These are phyloP conservation scores for Pantherophis alleghaniensis DNA, from an alignment of 2,797 vertebrate genomes.

Conservation along the genomic window DNA sequence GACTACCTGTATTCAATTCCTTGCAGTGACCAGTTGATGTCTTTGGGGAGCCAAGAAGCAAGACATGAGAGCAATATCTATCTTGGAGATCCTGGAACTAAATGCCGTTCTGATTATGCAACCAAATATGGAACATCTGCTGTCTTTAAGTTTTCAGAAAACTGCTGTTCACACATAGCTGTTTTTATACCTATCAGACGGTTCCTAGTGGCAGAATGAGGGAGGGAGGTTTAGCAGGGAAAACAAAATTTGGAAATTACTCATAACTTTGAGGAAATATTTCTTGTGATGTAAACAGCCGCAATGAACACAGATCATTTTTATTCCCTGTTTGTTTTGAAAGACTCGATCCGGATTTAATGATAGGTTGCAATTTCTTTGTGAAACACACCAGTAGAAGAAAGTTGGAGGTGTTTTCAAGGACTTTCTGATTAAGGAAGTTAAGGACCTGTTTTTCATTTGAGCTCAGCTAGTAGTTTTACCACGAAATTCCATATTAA, in stretches of 20 bases:
- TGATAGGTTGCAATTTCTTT: background rate
- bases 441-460: background rate
- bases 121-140: background rate
- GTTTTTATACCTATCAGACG: background rate
- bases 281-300: background rate
- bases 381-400: background rate
- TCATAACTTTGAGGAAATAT: background rate
- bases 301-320: background rate
- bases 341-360: background rate
- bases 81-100: background rate
- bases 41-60: background rate
- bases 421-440: background rate
- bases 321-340: background rate
- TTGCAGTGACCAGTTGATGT: background rate
- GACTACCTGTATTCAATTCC: background rate
- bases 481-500: background rate
- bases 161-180: background rate
- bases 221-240: background rate
- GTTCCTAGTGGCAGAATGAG: background rate
- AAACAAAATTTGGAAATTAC: background rate
- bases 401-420: background rate
- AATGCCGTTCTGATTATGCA: background rate
- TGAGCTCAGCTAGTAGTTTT: background rate
- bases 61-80: background rate
- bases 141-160: background rate